These are phyloP conservation scores for Manduca sexta DNA, from an alignment of 1,140 invertebrate species.

Conservation along the genomic window DNA sequence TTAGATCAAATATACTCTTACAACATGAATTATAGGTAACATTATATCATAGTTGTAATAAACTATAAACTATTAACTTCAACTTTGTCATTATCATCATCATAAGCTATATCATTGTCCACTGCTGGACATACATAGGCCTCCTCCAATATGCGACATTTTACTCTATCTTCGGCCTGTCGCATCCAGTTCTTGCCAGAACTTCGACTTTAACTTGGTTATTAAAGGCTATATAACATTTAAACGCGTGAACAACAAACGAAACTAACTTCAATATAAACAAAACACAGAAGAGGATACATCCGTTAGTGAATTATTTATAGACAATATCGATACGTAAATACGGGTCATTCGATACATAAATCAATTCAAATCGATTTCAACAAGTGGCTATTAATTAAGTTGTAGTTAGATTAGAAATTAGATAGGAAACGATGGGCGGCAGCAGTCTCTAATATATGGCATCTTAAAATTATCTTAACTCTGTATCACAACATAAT, in stretches of 20 bases:
- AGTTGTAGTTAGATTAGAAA: conserved; percentile 70
- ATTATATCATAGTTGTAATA: no score
- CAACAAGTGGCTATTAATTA: conserved; percentile 72
- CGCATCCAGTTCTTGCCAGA: no score
- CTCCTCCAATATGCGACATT: no score
- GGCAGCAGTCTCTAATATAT: conserved; percentile 47
- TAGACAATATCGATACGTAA: conserved; percentile 54
- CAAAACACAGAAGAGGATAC: conserved; percentile 15
- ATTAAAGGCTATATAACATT: no score
- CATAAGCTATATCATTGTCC: no score
- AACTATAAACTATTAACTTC: no score
- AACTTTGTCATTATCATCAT: no score
- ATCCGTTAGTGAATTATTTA: conserved; percentile 29
- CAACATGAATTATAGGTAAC: no score
- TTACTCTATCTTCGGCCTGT: no score
- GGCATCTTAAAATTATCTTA: conserved; percentile 22
- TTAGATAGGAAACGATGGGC: conserved; percentile 61
- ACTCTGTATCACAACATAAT: conserved; percentile 3
- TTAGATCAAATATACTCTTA: no score
- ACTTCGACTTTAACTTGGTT: no score
- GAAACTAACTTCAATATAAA: conserved; percentile 13
- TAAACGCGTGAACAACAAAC: background rate
- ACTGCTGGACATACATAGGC: no score
- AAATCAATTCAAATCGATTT: conserved; percentile 71
- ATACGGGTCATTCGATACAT: conserved; percentile 65